Evolutionary conservation across 1,140 invertebrate species (phyloP).

Genomic region (Magallana gigas): DNA sequence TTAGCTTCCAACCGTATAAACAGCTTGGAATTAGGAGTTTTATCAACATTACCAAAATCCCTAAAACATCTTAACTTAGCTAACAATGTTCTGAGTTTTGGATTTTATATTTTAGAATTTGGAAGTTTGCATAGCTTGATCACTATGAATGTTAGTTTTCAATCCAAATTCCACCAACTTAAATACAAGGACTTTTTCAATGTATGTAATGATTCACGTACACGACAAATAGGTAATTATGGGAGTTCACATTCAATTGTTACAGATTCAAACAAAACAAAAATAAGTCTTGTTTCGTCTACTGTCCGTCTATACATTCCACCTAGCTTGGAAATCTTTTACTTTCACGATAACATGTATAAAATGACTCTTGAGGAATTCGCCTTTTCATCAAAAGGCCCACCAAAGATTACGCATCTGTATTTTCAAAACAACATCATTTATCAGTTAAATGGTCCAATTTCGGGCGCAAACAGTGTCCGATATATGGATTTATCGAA

Average conservation of each 20-base stretch:
- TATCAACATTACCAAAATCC: background rate
- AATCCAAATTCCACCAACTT: background rate
- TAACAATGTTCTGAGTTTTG: background rate
- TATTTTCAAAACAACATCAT: conserved; percentile 8
- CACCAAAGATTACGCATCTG: background rate
- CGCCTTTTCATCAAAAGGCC: too few relatives aligned
- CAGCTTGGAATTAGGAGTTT: background rate
- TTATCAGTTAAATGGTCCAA: background rate
- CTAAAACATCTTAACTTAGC: background rate
- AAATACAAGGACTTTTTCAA: background rate
- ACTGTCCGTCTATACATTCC: background rate
- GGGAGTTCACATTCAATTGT: background rate
- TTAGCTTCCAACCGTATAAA: background rate
- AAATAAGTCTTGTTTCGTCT: too few relatives aligned
- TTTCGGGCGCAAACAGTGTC: background rate
- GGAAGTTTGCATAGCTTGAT: background rate
- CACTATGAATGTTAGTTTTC: background rate
- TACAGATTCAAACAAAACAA: too few relatives aligned
- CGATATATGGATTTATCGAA: background rate
- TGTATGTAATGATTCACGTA: background rate
- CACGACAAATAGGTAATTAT: background rate
- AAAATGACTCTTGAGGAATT: background rate
- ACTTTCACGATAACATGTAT: background rate
- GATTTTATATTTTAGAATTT: background rate
- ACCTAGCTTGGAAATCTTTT: background rate